Evolutionary conservation across 1,140 invertebrate species (phyloP), one percentile per base, ranked within the genome.

Genomic region (Drusus annulatus): DNA sequence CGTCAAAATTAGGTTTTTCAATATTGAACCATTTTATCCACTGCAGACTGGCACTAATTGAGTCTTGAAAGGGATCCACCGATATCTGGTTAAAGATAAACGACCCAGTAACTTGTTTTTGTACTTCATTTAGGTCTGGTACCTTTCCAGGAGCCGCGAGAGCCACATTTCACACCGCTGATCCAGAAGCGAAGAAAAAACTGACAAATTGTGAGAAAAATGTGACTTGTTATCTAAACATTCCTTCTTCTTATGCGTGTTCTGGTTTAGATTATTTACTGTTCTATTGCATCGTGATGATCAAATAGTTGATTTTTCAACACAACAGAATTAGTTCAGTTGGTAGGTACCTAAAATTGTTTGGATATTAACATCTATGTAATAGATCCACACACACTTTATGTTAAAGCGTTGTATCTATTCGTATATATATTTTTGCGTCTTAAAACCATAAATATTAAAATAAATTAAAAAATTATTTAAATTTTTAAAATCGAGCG

Each of bases 31-130:
- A 76, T 81, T 81, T 81, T 81, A 81, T 78, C 76, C 51, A 73
- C 58, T 74, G 79, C 80, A 74, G 76, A 81, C 80, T 79, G 78
- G 63, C 73, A 76, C 80, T 81, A 81, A 81, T 81, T 81, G 80
- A 81, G 80, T 60, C 69, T 58, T 23, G 54, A 62, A 62, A 74
- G 74, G 76, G 68, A 23, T 13, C 62, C 74, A 69, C 65, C 65
- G 31, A 50, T 63, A 23, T 45, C 28, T 13, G 36, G 28, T 45
- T 45, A 8, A n/a, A 19, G 65, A 50, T 69, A 69, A 69, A 45
- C 36, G 65, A n/a, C n/a, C 31, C 65, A 17, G 50, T 50, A 51
- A 50, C 45, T 69, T 19, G 16, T 45, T 69, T 69, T 69, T 69
- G n/a, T 69, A n/a, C 23, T 36, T 19, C 16, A 19, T 69, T 50